Evolutionary conservation across 2,113 vertebrate genomes (phyloP).

Genomic region (Perca flavescens): DNA sequence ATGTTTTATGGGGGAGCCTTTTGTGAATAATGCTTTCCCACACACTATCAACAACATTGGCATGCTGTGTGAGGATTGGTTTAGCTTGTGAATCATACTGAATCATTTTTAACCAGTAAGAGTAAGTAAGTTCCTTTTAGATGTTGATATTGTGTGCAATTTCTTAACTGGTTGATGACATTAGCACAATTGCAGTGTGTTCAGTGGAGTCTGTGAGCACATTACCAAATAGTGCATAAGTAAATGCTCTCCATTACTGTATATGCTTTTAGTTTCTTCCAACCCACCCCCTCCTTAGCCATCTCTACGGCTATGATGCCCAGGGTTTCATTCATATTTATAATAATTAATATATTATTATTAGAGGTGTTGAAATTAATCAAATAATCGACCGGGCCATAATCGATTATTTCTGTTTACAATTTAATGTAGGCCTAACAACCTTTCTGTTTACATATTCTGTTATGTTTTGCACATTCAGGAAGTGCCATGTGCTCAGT

Average conservation of each 20-base stretch:
- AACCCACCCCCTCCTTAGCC: slow-evolving; percentile 12
- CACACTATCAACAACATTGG: slow-evolving; percentile 6
- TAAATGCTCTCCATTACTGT: slow-evolving; percentile 58
- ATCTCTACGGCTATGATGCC: slow-evolving; percentile 6
- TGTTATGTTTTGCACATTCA: too few species aligned
- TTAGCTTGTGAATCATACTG: slow-evolving; percentile 16
- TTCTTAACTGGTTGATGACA: slow-evolving; percentile 27
- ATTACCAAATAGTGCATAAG: slow-evolving; percentile 79
- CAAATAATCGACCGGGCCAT: too few species aligned
- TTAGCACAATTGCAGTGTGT: slow-evolving; percentile 6
- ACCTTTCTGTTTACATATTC: too few species aligned
- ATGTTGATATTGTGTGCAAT: background rate
- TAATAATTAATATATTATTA: too few species aligned
- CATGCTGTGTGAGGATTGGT: background rate
- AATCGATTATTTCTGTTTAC: too few species aligned
- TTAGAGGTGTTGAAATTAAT: too few species aligned
- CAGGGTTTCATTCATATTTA: slow-evolving; percentile 10
- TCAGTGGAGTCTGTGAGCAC: slow-evolving; percentile 63
- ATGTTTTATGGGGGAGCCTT: slow-evolving; percentile 31
- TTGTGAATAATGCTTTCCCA: slow-evolving; percentile 47
- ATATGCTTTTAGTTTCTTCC: slow-evolving; percentile 31
- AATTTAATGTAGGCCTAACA: too few species aligned
- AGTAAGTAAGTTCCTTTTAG: background rate
- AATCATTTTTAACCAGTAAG: background rate
- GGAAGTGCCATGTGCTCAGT: too few species aligned